Conservation (phyloP, 2,113 vertebrate species). For the Callipepla californica region DNA sequence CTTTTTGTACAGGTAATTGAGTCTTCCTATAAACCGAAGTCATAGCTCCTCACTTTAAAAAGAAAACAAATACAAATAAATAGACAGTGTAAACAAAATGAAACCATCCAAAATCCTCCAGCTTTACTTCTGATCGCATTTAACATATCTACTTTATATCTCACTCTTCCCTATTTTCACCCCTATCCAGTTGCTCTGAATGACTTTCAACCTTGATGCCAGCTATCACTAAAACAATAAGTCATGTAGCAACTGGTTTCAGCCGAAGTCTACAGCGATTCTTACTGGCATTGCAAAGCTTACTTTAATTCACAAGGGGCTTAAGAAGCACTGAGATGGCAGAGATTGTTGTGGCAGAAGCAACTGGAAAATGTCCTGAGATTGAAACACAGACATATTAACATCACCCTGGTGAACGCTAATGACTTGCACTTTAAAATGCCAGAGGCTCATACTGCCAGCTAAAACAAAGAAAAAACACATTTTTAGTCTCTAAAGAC, state of each 20-base stretch:
- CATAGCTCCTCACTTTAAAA: background rate
- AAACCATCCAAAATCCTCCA: background rate
- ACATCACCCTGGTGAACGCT: conserved; percentile 82
- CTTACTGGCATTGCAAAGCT: conserved; percentile 75
- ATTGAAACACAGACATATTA: conserved; percentile 87
- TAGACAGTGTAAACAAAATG: background rate
- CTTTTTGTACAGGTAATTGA: background rate
- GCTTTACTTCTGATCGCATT: background rate
- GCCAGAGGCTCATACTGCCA: conserved; percentile 83
- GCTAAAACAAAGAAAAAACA: conserved; percentile 84
- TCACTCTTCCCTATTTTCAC: background rate
- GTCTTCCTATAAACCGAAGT: background rate
- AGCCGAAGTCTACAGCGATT: conserved; percentile 73
- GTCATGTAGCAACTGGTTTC: conserved; percentile 71
- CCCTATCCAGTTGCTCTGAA: background rate
- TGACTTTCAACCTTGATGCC: conserved; percentile 55
- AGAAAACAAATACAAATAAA: background rate
- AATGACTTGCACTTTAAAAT: conserved; percentile 86
- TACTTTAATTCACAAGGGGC: conserved; percentile 79
- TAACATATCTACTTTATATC: background rate
- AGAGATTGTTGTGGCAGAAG: conserved; percentile 88
- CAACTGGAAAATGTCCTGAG: conserved; percentile 87
- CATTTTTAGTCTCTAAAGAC: conserved; percentile 82
- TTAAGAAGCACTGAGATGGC: conserved; percentile 81
- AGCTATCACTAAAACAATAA: conserved; percentile 55